A percentile compares a stretch with the other conserved stretches of the same genome.
phyloP scores from a whole-genome alignment of 1,140 invertebrate genomes.

The Glossosoma conforme region DNA sequence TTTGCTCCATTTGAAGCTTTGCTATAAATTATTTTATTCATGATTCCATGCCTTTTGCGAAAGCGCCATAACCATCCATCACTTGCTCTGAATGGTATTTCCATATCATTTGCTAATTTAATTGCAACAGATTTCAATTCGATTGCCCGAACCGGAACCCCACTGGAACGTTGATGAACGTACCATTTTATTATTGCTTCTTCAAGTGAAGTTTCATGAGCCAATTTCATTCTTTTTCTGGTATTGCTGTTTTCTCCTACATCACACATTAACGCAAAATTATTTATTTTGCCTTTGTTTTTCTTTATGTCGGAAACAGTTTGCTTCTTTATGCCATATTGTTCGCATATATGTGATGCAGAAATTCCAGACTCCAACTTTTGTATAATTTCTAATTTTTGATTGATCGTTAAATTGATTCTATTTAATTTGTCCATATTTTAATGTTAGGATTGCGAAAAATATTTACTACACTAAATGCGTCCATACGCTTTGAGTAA shows the following conservation, averaged over 20 bases:
- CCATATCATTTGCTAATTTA: slow-evolving; percentile 12
- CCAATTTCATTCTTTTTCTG: slow-evolving; percentile 11
- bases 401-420: slow-evolving; percentile 9
- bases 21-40: slow-evolving; percentile 8
- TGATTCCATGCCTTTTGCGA: slow-evolving; percentile 11
- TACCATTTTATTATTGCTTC: slow-evolving; percentile 2
- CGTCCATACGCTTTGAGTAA: background rate
- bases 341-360: slow-evolving; percentile 12
- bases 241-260: slow-evolving; percentile 7
- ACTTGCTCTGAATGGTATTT: slow-evolving; percentile 12
- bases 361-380: slow-evolving; percentile 10
- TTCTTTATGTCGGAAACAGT: slow-evolving; percentile 13
- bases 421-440: slow-evolving; percentile 11
- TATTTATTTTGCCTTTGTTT: slow-evolving; percentile 7
- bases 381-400: slow-evolving; percentile 13
- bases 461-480: background rate
- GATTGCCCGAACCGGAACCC: slow-evolving; percentile 8
- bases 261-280: slow-evolving; percentile 10
- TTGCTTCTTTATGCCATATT: slow-evolving; percentile 13
- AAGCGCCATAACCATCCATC: slow-evolving; percentile 12
- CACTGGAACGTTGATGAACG: slow-evolving; percentile 5
- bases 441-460: slow-evolving; percentile 8
- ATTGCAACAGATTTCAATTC: slow-evolving; percentile 15
- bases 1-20: slow-evolving; percentile 3
- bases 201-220: slow-evolving; percentile 11